Evolutionary conservation across 2,113 vertebrate species (phyloP).

Genomic region (Anarhynchus alexandrinus): DNA sequence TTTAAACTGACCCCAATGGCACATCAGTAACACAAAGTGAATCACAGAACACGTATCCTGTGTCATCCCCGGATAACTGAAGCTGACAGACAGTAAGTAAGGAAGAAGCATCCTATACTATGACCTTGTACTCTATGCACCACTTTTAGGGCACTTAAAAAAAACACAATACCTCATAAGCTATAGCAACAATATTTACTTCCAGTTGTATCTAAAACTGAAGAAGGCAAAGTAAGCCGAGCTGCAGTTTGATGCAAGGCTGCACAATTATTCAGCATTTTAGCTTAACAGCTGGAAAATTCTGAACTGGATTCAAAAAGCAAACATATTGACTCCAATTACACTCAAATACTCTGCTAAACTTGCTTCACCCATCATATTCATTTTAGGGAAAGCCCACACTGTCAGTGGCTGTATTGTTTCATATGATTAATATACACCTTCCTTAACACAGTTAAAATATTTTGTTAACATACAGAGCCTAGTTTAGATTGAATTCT

Average conservation of each 20-base stretch:
- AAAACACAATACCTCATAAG: neutral
- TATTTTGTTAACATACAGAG: neutral
- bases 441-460: neutral
- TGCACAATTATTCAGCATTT: neutral
- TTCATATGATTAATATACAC: neutral
- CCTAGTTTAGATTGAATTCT: neutral
- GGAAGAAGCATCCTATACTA: neutral
- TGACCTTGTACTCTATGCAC: neutral
- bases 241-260: neutral
- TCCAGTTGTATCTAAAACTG: neutral
- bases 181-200: neutral
- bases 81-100: neutral
- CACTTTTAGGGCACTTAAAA: neutral
- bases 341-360: neutral
- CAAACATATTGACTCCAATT: neutral
- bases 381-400: neutral
- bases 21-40: neutral
- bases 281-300: neutral
- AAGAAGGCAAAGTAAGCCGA: neutral
- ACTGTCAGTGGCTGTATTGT: rapidly evolving
- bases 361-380: neutral
- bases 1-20: neutral
- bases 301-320: neutral
- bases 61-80: neutral
- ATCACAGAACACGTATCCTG: neutral